Evolutionary conservation across 2,797 vertebrate species (phyloP).

Genomic region (Oophaga sylvatica): DNA sequence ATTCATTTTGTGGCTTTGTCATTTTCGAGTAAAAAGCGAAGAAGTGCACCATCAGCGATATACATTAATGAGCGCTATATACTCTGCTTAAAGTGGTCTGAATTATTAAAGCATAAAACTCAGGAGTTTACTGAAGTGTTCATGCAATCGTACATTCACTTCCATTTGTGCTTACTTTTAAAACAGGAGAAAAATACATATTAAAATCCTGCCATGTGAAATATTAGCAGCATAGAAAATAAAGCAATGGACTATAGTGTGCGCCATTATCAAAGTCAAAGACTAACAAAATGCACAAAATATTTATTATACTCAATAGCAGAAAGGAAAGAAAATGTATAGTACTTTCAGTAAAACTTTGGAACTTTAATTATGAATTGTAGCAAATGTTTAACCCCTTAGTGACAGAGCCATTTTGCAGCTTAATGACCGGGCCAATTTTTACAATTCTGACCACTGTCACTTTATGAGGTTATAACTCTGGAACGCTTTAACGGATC

Average conservation of each 20-base stretch:
- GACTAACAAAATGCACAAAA: background rate
- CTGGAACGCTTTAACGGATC: too few relatives aligned
- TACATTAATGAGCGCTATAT: background rate
- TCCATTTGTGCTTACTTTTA: slow-evolving; percentile 13
- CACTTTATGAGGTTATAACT: too few relatives aligned
- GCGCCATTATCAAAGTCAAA: background rate
- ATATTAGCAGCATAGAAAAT: background rate
- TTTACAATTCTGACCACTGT: too few relatives aligned
- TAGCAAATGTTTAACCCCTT: too few relatives aligned
- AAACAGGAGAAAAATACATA: slow-evolving; percentile 27
- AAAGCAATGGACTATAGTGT: background rate
- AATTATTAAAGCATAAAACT: slow-evolving; percentile 54
- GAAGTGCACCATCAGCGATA: slow-evolving; percentile 30
- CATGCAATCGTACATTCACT: slow-evolving; percentile 23
- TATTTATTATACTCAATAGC: background rate
- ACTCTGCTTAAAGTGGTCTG: slow-evolving; percentile 24
- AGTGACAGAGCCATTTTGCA: too few relatives aligned
- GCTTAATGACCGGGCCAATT: too few relatives aligned
- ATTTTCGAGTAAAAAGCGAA: background rate
- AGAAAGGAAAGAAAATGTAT: too few relatives aligned
- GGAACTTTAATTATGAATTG: too few relatives aligned
- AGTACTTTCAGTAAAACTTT: too few relatives aligned
- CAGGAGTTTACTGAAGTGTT: slow-evolving; percentile 30
- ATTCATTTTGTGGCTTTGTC: background rate
- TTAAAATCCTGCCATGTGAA: slow-evolving; percentile 6